Evolutionary conservation across 2,888 invertebrate species (phyloP).

Genomic region (Drosophila meridionalis): DNA sequence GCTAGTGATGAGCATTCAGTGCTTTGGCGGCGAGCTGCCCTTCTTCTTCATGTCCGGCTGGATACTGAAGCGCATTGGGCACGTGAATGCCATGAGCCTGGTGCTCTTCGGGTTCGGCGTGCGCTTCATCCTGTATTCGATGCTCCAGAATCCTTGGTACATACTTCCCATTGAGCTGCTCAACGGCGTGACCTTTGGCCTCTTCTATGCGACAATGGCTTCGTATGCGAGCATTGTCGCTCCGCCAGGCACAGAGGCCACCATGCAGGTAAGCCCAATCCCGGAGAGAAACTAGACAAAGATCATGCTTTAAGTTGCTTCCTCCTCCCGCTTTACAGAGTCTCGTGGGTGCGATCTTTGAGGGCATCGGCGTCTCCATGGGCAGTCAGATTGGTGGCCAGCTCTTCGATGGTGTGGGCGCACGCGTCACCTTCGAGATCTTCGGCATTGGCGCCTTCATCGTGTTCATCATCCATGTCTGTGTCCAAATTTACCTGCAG

Average conservation of each 20-base stretch:
- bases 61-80: conserved; percentile 92
- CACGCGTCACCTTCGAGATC: conserved; percentile 89
- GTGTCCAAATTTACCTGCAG: conserved; percentile 86
- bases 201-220: conserved; percentile 95
- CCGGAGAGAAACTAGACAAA: neutral
- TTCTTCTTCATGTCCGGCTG: conserved; percentile 93
- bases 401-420: conserved; percentile 88
- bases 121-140: conserved; percentile 93
- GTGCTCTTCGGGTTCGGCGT: conserved; percentile 92
- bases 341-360: conserved; percentile 93
- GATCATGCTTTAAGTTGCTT: neutral
- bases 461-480: conserved; percentile 87
- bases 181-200: conserved; percentile 95
- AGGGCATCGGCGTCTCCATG: conserved; percentile 92
- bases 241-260: conserved; percentile 93
- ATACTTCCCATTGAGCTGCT: conserved; percentile 93
- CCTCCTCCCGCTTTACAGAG: conserved; percentile 86
- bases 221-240: conserved; percentile 94
- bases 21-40: conserved; percentile 93
- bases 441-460: conserved; percentile 90
- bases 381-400: conserved; percentile 93
- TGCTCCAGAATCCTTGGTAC: conserved; percentile 92
- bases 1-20: conserved; percentile 90
- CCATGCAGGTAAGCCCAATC: conserved; percentile 89
- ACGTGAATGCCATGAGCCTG: conserved; percentile 92